These are phyloP conservation scores for Hoplostethus mediterraneus DNA, from an alignment of 2,797 vertebrate species.

Conservation along the genomic window DNA sequence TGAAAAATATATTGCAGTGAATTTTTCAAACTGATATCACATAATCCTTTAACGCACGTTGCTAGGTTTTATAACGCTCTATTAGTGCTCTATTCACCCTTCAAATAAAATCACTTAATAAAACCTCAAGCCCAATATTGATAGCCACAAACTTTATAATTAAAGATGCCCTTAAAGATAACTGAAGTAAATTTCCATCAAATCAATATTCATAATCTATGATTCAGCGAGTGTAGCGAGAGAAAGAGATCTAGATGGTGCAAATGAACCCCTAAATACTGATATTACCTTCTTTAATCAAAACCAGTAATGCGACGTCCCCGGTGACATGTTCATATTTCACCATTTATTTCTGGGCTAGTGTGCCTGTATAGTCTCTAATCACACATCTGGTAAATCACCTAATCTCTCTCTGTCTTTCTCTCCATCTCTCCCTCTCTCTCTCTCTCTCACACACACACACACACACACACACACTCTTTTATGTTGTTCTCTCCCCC, in stretches of 20 bases:
- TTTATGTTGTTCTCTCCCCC: constrained; percentile 6
- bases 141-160: constrained; percentile 49
- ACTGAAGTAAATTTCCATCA: constrained; percentile 15
- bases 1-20: not conserved
- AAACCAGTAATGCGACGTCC: constrained; percentile 53
- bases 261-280: constrained; percentile 43
- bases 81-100: constrained; percentile 13
- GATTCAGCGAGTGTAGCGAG: constrained; percentile 13
- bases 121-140: constrained; percentile 6
- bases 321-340: constrained; percentile 58
- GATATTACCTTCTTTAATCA: constrained; percentile 67
- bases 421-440: not conserved
- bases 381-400: constrained; percentile 35
- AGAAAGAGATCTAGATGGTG: constrained; percentile 39
- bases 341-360: constrained; percentile 43
- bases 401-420: constrained; percentile 3
- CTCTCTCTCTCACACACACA: not conserved
- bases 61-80: not conserved
- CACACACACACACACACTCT: not conserved
- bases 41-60: not conserved
- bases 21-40: constrained; percentile 13
- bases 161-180: constrained; percentile 49
- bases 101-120: constrained; percentile 33
- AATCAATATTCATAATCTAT: constrained; percentile 58
- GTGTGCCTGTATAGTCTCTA: constrained; percentile 24